A percentile compares a stretch with the other conserved stretches of the same genome.
Conservation (phyloP, 2,113 vertebrate genomes). For the Tetrao urogallus region DNA sequence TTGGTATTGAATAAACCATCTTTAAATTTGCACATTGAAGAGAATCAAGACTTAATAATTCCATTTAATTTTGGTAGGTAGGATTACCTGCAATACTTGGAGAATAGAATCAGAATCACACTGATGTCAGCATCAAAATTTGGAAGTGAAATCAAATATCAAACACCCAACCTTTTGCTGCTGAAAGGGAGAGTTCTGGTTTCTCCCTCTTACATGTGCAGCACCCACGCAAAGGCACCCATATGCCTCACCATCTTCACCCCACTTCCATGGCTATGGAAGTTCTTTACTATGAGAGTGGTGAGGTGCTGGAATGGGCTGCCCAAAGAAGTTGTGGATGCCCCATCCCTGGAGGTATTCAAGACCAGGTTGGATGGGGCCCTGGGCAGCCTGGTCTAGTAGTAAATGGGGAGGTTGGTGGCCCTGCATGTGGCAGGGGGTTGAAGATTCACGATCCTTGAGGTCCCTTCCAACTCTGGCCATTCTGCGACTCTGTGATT, state of each 20-base stretch:
- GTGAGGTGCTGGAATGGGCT: too few relatives aligned
- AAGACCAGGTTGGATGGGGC: too few relatives aligned
- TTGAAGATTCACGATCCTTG: too few relatives aligned
- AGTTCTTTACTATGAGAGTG: too few relatives aligned
- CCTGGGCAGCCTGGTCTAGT: too few relatives aligned
- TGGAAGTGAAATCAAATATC: neutral
- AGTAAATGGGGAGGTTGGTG: too few relatives aligned
- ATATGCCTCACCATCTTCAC: neutral
- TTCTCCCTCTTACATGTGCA: neutral
- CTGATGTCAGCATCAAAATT: neutral
- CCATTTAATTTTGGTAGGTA: neutral
- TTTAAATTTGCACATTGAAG: neutral
- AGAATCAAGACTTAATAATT: neutral
- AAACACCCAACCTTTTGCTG: neutral
- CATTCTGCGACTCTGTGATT: too few relatives aligned
- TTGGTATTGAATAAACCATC: neutral
- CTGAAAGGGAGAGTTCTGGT: neutral
- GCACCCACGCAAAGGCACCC: neutral
- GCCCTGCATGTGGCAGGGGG: too few relatives aligned
- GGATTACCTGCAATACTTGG: neutral
- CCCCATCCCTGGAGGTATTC: too few relatives aligned
- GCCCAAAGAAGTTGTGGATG: too few relatives aligned
- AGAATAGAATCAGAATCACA: neutral
- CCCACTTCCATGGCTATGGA: neutral
- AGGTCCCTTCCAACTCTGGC: too few relatives aligned